Evolutionary conservation across 2,113 vertebrate species (phyloP).

Genomic region (Psilopogon haemacephalus): DNA sequence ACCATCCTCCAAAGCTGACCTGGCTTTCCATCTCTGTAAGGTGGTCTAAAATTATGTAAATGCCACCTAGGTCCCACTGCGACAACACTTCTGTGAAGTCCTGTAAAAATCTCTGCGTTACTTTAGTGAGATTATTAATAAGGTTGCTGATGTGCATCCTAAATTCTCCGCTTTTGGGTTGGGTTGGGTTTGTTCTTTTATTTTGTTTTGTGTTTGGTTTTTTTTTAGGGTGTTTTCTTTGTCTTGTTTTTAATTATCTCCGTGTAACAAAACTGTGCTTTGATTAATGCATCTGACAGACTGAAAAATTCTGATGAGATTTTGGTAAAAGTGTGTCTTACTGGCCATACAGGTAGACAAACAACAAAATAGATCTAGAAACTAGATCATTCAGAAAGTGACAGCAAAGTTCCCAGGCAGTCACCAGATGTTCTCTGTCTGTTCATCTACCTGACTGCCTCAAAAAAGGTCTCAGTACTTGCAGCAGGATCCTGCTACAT

Average conservation of each 20-base stretch:
- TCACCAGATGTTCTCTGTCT: not conserved
- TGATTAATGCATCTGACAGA: not conserved
- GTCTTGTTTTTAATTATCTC: not conserved
- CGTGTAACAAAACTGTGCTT: not conserved
- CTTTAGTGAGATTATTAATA: not conserved
- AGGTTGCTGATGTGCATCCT: fast-evolving
- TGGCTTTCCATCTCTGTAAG: not conserved
- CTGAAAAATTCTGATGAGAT: not conserved
- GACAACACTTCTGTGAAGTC: not conserved
- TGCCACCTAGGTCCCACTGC: not conserved
- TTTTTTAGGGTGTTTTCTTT: not conserved
- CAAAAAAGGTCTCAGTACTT: not conserved
- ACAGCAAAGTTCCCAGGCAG: not conserved
- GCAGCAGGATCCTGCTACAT: not conserved
- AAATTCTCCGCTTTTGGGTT: not conserved
- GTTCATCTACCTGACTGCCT: not conserved
- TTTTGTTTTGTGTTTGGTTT: not conserved
- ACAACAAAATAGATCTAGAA: not conserved
- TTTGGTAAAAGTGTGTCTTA: not conserved
- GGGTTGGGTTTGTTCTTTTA: no score
- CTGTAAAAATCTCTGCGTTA: not conserved
- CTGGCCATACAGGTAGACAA: not conserved
- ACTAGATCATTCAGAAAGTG: not conserved
- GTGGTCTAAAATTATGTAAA: not conserved
- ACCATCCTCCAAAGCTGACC: not conserved